Conservation (phyloP, 1,140 invertebrate species). For the Yoshiicerus persimilis region DNA sequence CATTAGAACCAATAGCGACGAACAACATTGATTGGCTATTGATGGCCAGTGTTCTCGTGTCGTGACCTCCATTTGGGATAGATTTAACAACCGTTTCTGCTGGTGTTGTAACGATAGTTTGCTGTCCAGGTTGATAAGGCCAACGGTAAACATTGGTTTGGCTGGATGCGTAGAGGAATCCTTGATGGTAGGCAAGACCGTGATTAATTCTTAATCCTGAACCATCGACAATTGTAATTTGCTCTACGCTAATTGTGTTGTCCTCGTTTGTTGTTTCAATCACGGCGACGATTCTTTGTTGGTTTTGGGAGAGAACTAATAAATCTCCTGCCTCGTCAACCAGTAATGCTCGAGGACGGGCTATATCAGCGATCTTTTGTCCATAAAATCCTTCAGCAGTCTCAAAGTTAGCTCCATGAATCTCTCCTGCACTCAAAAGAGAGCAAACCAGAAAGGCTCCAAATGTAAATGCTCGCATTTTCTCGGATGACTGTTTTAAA, state of each 20-base stretch:
- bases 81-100: neutral
- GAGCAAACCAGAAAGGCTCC: neutral
- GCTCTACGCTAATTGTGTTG: neutral
- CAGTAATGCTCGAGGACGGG: neutral
- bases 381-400: neutral
- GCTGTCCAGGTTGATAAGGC: constrained; percentile 32
- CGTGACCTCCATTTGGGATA: constrained; percentile 17
- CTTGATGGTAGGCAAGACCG: constrained; percentile 14
- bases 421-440: neutral
- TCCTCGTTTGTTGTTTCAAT: neutral
- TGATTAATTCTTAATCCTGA: neutral
- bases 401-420: neutral
- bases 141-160: constrained; percentile 26
- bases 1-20: constrained; percentile 24
- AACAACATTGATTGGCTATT: neutral
- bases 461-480: neutral
- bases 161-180: constrained; percentile 30
- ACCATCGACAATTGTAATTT: neutral
- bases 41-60: constrained; percentile 23
- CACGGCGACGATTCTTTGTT: neutral
- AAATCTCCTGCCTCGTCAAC: neutral
- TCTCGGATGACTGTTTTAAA: too few species aligned
- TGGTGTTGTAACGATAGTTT: neutral
- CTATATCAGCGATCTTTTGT: neutral
- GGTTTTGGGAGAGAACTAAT: neutral